Conservation (phyloP, 2,113 vertebrate genomes). For the Scopus umbretta region DNA sequence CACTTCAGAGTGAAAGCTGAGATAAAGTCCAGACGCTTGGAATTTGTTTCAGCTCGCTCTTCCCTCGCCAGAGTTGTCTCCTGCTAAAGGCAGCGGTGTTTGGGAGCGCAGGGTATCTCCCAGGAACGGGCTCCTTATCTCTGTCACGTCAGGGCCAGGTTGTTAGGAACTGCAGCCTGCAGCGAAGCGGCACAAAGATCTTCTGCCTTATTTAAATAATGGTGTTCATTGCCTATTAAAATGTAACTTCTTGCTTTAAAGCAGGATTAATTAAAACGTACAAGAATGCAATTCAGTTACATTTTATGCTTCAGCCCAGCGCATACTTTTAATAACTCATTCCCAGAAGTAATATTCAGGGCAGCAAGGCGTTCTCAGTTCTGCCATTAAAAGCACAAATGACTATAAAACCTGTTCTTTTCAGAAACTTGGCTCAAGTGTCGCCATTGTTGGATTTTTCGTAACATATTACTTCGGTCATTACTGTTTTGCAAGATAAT, state of each 20-base stretch:
- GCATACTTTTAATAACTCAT: background rate
- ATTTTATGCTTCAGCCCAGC: slow-evolving; percentile 11
- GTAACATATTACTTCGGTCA: background rate
- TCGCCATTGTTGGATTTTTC: slow-evolving; percentile 29
- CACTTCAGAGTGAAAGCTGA: background rate
- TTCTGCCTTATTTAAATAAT: slow-evolving; percentile 21
- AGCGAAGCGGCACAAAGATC: background rate
- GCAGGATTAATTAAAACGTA: slow-evolving; percentile 40
- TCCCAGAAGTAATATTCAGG: slow-evolving; percentile 17
- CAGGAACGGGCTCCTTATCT: background rate
- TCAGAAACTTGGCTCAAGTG: slow-evolving; percentile 3
- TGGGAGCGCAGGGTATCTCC: background rate
- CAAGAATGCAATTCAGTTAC: slow-evolving; percentile 1
- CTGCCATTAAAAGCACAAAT: slow-evolving; percentile 24
- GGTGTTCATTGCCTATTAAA: slow-evolving; percentile 26
- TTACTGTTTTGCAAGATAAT: slow-evolving; percentile 41
- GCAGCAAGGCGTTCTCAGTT: background rate
- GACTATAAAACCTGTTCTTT: slow-evolving; percentile 28
- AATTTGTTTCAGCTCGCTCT: background rate
- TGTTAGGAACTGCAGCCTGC: background rate
- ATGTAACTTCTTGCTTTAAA: slow-evolving; percentile 29
- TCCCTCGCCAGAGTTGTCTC: background rate
- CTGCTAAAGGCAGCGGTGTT: background rate
- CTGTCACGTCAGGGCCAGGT: background rate
- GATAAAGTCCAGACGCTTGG: background rate